A percentile compares a stretch with the other conserved stretches of the same genome.
Conservation (phyloP, 2,113 vertebrate species). For the Phalacrocorax brasilianus region DNA sequence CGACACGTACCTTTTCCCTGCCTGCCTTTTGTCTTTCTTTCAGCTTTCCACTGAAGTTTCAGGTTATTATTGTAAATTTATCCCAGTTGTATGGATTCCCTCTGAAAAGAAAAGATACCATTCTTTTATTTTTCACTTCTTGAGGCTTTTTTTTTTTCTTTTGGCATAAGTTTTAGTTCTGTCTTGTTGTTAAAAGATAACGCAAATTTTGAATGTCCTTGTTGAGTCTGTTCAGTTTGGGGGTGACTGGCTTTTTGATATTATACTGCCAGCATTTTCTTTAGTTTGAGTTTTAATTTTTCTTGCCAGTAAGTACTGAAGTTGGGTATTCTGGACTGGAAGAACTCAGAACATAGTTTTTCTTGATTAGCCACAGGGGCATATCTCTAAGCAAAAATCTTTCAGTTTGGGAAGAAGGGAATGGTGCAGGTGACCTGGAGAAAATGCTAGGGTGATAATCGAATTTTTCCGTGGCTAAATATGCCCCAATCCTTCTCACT, state of each 20-base stretch:
- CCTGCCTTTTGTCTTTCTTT: neutral
- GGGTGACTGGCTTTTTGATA: neutral
- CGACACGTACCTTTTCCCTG: neutral
- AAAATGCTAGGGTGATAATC: neutral
- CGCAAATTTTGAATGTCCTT: neutral
- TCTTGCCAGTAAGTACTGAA: neutral
- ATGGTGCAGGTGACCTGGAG: neutral
- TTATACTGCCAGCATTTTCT: neutral
- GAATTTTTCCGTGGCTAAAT: neutral
- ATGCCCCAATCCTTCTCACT: neutral
- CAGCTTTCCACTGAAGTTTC: neutral
- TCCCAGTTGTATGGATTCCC: neutral
- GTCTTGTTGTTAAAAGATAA: neutral
- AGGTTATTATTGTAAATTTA: neutral
- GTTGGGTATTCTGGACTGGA: neutral
- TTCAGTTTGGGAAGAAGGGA: neutral
- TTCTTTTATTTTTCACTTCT: neutral
- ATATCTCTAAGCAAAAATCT: neutral
- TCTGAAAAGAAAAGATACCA: neutral
- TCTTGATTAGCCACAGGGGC: neutral
- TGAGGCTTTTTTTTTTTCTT: neutral
- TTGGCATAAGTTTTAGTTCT: neutral
- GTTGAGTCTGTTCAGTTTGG: neutral
- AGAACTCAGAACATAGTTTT: neutral
- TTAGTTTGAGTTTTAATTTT: neutral